Conservation (phyloP, 2,888 invertebrate genomes). For the Apantesis nais region DNA sequence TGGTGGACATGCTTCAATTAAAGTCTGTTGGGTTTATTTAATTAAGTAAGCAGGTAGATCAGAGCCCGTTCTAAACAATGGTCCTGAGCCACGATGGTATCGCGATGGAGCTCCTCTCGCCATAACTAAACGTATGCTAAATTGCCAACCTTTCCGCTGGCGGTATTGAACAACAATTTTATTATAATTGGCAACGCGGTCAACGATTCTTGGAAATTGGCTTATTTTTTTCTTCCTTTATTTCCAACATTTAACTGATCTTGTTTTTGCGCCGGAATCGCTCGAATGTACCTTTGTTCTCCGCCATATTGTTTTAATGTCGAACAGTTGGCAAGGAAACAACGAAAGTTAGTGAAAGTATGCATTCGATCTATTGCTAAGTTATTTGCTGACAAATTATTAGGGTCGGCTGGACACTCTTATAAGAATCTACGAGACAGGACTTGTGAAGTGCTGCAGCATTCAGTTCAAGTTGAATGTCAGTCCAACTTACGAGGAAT, state of each 20-base stretch:
- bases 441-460: too few species aligned
- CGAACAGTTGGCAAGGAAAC: slow-evolving; percentile 59
- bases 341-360: slow-evolving; percentile 73
- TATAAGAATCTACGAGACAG: slow-evolving; percentile 12
- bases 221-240: slow-evolving; percentile 73
- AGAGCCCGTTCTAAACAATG: slow-evolving; percentile 21
- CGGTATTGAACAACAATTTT: slow-evolving; percentile 79
- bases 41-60: slow-evolving; percentile 29
- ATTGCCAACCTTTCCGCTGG: slow-evolving; percentile 73
- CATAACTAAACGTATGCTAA: slow-evolving; percentile 67
- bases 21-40: slow-evolving; percentile 31
- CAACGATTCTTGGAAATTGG: slow-evolving; percentile 80
- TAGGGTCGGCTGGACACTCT: slow-evolving; percentile 24
- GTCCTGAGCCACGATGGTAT: slow-evolving; percentile 39
- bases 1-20: slow-evolving; percentile 35
- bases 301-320: slow-evolving; percentile 76
- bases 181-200: slow-evolving; percentile 82
- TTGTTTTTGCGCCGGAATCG: slow-evolving; percentile 76
- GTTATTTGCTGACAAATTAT: slow-evolving; percentile 42
- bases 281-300: slow-evolving; percentile 76
- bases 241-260: slow-evolving; percentile 76
- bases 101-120: slow-evolving; percentile 42
- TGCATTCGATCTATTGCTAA: slow-evolving; percentile 51
- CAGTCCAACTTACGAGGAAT: too few species aligned
- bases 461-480: too few species aligned